A percentile compares a stretch with the other conserved stretches of the same genome.
phyloP scores from a whole-genome alignment of 2,113 vertebrate genomes.

The Ceyx margarethae region DNA sequence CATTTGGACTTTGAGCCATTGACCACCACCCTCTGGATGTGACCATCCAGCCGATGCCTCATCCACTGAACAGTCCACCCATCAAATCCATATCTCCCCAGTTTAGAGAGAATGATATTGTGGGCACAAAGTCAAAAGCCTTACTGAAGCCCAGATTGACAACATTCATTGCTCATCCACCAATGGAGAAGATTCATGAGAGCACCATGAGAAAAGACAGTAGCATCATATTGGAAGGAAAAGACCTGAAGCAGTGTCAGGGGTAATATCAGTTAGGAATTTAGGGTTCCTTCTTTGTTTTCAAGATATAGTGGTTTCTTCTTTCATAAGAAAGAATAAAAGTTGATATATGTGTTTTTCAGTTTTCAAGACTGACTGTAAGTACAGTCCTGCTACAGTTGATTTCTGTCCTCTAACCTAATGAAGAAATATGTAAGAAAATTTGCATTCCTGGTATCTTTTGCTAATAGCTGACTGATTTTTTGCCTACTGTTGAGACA shows the following conservation, averaged over 20 bases:
- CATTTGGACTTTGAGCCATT: too few species aligned
- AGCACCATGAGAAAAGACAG: neutral
- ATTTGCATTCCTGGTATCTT: neutral
- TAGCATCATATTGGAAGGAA: neutral
- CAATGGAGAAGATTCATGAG: neutral
- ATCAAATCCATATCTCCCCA: too few species aligned
- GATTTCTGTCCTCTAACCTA: neutral
- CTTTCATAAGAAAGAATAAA: neutral
- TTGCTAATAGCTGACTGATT: neutral
- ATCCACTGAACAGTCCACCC: too few species aligned
- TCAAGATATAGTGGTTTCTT: neutral
- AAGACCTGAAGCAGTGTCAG: neutral
- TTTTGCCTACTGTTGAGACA: neutral
- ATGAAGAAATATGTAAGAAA: neutral
- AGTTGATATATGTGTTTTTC: neutral
- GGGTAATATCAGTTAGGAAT: neutral
- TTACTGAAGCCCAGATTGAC: neutral
- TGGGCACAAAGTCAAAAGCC: neutral
- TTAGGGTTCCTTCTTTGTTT: accelerated
- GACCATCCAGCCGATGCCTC: too few species aligned
- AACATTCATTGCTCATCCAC: neutral
- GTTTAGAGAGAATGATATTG: neutral
- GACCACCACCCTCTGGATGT: too few species aligned
- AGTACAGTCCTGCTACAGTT: neutral
- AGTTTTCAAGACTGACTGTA: neutral